Evolutionary conservation across 2,797 vertebrate genomes (phyloP).

Genomic region (Danio kyathit): DNA sequence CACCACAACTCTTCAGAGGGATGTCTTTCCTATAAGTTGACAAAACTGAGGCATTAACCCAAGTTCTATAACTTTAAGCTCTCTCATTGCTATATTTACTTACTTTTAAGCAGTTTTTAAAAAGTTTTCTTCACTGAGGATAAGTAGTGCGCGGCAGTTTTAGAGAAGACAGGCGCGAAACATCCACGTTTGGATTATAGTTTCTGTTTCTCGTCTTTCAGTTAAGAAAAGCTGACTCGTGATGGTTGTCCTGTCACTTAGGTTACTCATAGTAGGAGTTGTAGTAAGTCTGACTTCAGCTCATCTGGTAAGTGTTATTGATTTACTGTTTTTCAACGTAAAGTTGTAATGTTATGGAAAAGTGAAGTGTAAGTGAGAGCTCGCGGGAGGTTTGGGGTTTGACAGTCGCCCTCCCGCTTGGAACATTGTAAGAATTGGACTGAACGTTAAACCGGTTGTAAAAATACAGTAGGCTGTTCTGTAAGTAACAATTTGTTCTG

Average conservation of each 20-base stretch:
- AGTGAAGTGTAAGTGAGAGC: conserved; percentile 11
- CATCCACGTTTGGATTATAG: conserved; percentile 64
- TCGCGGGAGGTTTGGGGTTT: background rate
- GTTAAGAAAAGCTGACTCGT: conserved; percentile 72
- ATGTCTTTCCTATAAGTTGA: conserved; percentile 69
- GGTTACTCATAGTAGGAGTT: conserved; percentile 80
- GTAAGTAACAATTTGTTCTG: background rate
- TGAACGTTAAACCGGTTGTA: background rate
- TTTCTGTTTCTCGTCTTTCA: conserved; percentile 55
- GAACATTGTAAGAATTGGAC: background rate
- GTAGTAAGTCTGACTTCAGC: conserved; percentile 81
- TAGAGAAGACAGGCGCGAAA: conserved; percentile 51
- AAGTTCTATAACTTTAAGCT: conserved; percentile 71
- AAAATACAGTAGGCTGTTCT: too few relatives aligned
- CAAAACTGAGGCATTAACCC: conserved; percentile 63
- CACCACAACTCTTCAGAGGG: conserved; percentile 59
- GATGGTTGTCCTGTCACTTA: conserved; percentile 90
- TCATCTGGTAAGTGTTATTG: conserved; percentile 82
- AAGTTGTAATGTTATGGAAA: background rate
- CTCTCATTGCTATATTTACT: conserved; percentile 55
- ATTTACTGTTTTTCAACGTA: conserved; percentile 41
- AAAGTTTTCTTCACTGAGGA: conserved; percentile 23
- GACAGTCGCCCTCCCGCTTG: conserved; percentile 4
- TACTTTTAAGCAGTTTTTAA: conserved; percentile 35
- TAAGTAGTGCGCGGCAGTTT: conserved; percentile 49